These are phyloP conservation scores for Nymphalis polychloros DNA, from an alignment of 2,888 invertebrate species.

Conservation along the genomic window DNA sequence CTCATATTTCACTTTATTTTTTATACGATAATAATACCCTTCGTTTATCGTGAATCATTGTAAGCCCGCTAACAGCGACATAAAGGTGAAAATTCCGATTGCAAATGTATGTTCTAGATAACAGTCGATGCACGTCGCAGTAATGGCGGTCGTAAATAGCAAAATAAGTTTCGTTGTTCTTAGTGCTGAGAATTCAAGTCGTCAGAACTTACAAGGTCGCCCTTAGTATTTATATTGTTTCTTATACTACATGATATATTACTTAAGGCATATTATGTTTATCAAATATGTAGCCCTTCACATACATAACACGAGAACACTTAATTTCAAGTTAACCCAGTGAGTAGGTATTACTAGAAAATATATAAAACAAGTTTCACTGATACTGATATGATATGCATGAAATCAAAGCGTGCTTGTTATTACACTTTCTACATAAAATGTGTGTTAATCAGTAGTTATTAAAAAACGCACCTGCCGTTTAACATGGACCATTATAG, in stretches of 20 bases:
- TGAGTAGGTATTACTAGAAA: too few relatives aligned
- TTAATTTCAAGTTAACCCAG: too few relatives aligned
- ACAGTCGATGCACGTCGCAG: constrained; percentile 53
- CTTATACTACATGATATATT: neutral
- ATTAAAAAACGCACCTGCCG: too few relatives aligned
- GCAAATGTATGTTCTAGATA: constrained; percentile 66
- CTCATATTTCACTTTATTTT: constrained; percentile 30
- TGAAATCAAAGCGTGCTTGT: too few relatives aligned
- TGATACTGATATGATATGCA: too few relatives aligned
- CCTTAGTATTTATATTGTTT: neutral
- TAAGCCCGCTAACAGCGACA: constrained; percentile 22
- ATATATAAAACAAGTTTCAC: too few relatives aligned
- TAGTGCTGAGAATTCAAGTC: constrained; percentile 2
- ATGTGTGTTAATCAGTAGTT: too few relatives aligned
- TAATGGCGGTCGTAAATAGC: constrained; percentile 56
- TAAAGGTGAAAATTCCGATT: constrained; percentile 39
- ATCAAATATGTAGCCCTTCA: neutral
- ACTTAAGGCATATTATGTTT: neutral
- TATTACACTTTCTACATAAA: too few relatives aligned
- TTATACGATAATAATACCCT: constrained; percentile 20
- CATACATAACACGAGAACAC: neutral
- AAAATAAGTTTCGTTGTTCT: constrained; percentile 24
- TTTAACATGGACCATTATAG: too few relatives aligned
- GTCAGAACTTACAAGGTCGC: constrained; percentile 8
- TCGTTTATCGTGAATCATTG: constrained; percentile 28